Evolutionary conservation across 2,113 vertebrate genomes (phyloP).

Genomic region (Engraulis encrasicolus): DNA sequence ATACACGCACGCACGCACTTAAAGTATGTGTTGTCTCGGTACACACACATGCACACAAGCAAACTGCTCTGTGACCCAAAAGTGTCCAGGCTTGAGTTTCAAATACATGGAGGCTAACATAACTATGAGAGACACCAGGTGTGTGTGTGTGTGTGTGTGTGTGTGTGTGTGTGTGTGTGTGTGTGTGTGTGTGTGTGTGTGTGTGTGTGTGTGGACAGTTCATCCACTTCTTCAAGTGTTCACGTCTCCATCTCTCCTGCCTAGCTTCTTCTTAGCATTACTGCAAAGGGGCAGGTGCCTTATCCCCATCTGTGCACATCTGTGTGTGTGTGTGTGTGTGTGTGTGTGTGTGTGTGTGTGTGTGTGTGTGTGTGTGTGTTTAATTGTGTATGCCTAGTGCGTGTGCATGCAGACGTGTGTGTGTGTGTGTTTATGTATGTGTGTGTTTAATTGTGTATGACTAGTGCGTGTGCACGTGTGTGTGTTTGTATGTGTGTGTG

Average conservation of each 20-base stretch:
- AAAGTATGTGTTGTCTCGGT: no score
- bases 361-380: conserved; percentile 10
- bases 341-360: conserved; percentile 8
- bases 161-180: neutral
- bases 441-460: neutral
- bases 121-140: no score
- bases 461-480: conserved; percentile 46
- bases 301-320: conserved; percentile 64
- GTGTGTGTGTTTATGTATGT: neutral
- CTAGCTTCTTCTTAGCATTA: neutral
- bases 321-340: conserved; percentile 10
- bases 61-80: no score
- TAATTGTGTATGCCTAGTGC: conserved; percentile 40
- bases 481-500: neutral
- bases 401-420: conserved; percentile 36
- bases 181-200: neutral
- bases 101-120: no score
- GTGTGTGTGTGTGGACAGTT: neutral
- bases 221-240: neutral
- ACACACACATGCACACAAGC: no score
- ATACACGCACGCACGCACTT: no score
- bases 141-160: neutral
- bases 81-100: no score
- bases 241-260: neutral
- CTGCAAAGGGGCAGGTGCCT: no score